phyloP scores from a whole-genome alignment of 2,797 vertebrate genomes.

The Parambassis ranga region DNA sequence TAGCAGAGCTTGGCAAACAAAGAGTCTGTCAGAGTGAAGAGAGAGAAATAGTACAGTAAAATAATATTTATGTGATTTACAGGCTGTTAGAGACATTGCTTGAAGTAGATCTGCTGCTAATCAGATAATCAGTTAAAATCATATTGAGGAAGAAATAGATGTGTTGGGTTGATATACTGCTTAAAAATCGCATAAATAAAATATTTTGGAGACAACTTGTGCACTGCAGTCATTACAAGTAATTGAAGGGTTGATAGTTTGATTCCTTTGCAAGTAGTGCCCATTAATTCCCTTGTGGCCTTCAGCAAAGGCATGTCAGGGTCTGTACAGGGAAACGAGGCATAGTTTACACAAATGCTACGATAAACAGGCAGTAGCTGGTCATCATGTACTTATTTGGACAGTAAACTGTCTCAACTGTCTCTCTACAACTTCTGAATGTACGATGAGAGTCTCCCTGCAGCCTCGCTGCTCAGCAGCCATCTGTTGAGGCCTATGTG shows the following conservation, averaged over 20 bases:
- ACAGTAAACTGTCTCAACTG: neutral
- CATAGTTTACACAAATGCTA: neutral
- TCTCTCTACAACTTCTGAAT: constrained; percentile 32
- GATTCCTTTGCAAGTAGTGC: neutral
- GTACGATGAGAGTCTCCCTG: constrained; percentile 56
- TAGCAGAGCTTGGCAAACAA: neutral
- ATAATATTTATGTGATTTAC: neutral
- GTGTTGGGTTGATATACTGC: too few species aligned
- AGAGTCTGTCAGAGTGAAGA: neutral
- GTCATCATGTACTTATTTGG: neutral
- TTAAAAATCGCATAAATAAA: too few species aligned
- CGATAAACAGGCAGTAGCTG: neutral
- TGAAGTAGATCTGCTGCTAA: fast-evolving
- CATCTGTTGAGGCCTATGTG: constrained; percentile 75
- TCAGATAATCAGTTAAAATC: neutral
- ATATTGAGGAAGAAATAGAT: too few species aligned
- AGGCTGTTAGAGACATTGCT: neutral
- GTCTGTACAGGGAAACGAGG: neutral
- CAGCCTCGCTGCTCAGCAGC: constrained; percentile 69
- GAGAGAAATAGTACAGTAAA: neutral
- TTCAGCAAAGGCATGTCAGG: constrained; percentile 7
- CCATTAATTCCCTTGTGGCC: neutral
- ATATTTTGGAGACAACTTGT: too few species aligned
- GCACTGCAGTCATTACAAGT: neutral
- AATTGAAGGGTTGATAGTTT: neutral